phyloP scores from a whole-genome alignment of 2,113 vertebrate genomes.

The Gadus chalcogrammus region DNA sequence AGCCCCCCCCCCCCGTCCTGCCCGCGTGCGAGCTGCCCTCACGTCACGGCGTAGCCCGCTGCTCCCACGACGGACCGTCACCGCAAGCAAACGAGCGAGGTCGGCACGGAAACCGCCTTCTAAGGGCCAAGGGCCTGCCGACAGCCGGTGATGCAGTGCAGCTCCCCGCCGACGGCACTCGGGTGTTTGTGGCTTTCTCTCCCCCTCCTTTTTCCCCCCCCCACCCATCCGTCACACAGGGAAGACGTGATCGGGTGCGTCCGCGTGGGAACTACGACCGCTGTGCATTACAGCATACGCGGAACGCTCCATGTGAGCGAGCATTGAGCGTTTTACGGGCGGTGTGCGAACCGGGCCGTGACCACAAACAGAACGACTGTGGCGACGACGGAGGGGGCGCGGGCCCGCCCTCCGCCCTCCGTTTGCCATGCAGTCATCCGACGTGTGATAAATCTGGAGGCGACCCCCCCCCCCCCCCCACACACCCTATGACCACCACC shows the following conservation, averaged over 20 bases:
- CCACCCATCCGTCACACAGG: slow-evolving; percentile 5
- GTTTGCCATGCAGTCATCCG: not conserved
- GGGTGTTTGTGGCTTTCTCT: not conserved
- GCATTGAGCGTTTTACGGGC: slow-evolving; percentile 40
- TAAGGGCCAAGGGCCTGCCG: slow-evolving; percentile 33
- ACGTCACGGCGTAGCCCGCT: not conserved
- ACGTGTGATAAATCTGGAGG: no score
- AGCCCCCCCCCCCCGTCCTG: slow-evolving; percentile 46
- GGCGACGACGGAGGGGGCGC: slow-evolving; percentile 24
- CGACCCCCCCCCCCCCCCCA: not conserved
- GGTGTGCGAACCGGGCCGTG: slow-evolving; percentile 12
- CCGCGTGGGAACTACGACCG: slow-evolving; percentile 21
- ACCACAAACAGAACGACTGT: slow-evolving; percentile 16
- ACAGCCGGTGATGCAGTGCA: slow-evolving; percentile 50
- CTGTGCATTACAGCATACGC: slow-evolving; percentile 18
- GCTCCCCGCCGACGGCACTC: slow-evolving; percentile 26
- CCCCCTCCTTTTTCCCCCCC: no score
- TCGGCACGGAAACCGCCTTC: slow-evolving; percentile 32
- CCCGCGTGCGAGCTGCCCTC: not conserved
- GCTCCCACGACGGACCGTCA: slow-evolving; percentile 38
- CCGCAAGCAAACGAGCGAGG: slow-evolving; percentile 34
- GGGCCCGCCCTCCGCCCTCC: slow-evolving; percentile 11
- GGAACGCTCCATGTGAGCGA: slow-evolving; percentile 26
- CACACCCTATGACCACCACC: slow-evolving; percentile 56
- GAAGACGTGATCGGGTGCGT: slow-evolving; percentile 21